These are phyloP conservation scores for Volucella inanis DNA, from an alignment of 2,888 invertebrate species.

Conservation along the genomic window DNA sequence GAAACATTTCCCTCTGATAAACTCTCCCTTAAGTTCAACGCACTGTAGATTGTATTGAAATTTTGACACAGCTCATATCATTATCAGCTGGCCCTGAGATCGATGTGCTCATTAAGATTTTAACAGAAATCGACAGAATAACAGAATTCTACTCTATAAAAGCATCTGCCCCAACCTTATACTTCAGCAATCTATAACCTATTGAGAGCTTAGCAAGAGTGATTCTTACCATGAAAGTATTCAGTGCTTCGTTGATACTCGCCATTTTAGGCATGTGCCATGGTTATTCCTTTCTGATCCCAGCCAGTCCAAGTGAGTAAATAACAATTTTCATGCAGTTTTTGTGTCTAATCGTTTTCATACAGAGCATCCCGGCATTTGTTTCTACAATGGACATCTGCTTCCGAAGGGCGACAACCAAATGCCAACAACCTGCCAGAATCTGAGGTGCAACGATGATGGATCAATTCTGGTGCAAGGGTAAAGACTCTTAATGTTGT, in stretches of 20 bases:
- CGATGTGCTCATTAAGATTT: constrained; percentile 19
- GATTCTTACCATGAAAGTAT: constrained; percentile 35
- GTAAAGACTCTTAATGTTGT: constrained; percentile 51
- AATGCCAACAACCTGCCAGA: constrained; percentile 75
- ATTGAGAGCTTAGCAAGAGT: constrained; percentile 1
- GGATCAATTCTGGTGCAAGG: constrained; percentile 77
- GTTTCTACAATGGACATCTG: constrained; percentile 76
- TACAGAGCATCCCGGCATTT: constrained; percentile 74
- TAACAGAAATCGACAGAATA: background rate
- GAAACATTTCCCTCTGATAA: background rate
- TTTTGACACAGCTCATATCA: constrained; percentile 3
- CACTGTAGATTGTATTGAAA: background rate
- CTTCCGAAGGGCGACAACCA: constrained; percentile 75
- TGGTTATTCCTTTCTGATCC: constrained; percentile 60
- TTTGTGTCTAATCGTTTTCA: background rate
- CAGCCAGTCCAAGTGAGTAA: constrained; percentile 52
- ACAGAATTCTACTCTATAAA: constrained; percentile 19
- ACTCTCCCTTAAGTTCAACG: constrained; percentile 1
- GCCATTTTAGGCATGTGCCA: constrained; percentile 37
- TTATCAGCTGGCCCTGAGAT: constrained; percentile 10
- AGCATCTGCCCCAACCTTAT: background rate
- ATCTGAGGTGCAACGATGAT: constrained; percentile 76
- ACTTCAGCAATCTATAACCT: constrained; percentile 21
- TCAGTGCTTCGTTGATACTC: constrained; percentile 21
- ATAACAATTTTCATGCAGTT: background rate